Base-by-base conservation (phyloP, 1,140 invertebrate genomes). In the Drosophila grimshawi region DNA sequence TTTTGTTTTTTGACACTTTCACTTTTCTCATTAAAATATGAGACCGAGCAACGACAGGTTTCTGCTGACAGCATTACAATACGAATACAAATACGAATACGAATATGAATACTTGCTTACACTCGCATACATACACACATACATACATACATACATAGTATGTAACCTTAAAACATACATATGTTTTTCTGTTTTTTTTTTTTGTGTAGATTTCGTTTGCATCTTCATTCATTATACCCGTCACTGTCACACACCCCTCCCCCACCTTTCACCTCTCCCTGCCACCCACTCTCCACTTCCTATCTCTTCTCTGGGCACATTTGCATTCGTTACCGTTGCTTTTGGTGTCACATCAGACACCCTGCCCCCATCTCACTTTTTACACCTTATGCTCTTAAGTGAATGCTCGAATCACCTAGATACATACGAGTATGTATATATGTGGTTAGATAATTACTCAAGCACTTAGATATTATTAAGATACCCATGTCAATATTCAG, bases 1-100 rank as follows among this genome's bases (percentile, higher is more conserved):
- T 60, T 68, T 74, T 65, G 60, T 88, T 88, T 88, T 77, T 88
- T 88, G 83, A 88, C 83, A 88, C 83, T 88, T 86, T 86, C 86
- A 86, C 83, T 88, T 88, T 88, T 88, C 85, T 88, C 83, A 88
- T 88, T 88, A 83, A 88, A 86, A 83, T 86, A 75, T 77, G 79
- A 66, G 79, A 71, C 65, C 62, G 71, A 55, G 64, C 48, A 66
- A 63, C 64, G 78, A 73, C 74, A 68, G 73, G 78, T 80, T 80
- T 64, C 39, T 33, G 35, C 48, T 52, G 49, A 30, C 61, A 32
- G 48, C 48, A 48, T 62, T 48, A 62, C 45, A 57, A 57, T 39
- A 53, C 49, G 27, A 11, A 32, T n/a, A 55, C 39, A 6, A 52
- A 27, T 35, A 45, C 19, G 4, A 45, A 48, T 11, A 52, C 37